Evolutionary conservation across 2,797 vertebrate species (phyloP).

Genomic region (Acanthornis magna): DNA sequence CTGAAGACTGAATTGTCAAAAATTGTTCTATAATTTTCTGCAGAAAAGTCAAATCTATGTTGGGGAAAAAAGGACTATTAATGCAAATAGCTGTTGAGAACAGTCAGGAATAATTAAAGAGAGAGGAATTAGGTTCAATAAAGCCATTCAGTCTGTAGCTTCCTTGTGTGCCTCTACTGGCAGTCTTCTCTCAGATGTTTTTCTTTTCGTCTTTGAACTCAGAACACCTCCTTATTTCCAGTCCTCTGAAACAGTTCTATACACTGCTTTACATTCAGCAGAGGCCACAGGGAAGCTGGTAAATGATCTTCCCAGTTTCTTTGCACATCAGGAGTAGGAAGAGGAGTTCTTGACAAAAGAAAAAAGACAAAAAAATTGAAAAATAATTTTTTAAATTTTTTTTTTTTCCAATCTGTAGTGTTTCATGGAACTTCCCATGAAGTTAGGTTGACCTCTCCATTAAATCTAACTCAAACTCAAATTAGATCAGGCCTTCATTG

Average conservation of each 20-base stretch:
- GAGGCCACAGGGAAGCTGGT: not conserved
- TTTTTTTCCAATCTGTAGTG: not conserved
- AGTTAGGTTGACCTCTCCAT: not conserved
- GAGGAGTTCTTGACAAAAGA: not conserved
- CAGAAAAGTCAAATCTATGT: not conserved
- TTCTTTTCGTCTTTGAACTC: slow-evolving; percentile 11
- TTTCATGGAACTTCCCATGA: not conserved
- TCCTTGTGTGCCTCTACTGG: not conserved
- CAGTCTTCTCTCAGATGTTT: not conserved
- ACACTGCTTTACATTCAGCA: not conserved
- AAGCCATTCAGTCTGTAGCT: not conserved
- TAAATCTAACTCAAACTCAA: not conserved
- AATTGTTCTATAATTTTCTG: not conserved
- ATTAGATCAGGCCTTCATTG: not conserved
- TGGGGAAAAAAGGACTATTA: not conserved
- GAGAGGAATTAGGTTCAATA: not conserved
- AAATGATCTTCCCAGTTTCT: not conserved
- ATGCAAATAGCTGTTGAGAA: slow-evolving; percentile 10
- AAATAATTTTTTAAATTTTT: too few species aligned
- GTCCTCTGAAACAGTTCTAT: not conserved
- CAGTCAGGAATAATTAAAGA: not conserved
- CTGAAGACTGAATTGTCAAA: not conserved
- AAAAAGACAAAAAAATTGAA: too few species aligned
- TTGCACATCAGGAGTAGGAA: not conserved
- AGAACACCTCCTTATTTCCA: not conserved